Base-by-base conservation (phyloP, 2,113 vertebrate genomes). In the Ptyas mucosa region DNA sequence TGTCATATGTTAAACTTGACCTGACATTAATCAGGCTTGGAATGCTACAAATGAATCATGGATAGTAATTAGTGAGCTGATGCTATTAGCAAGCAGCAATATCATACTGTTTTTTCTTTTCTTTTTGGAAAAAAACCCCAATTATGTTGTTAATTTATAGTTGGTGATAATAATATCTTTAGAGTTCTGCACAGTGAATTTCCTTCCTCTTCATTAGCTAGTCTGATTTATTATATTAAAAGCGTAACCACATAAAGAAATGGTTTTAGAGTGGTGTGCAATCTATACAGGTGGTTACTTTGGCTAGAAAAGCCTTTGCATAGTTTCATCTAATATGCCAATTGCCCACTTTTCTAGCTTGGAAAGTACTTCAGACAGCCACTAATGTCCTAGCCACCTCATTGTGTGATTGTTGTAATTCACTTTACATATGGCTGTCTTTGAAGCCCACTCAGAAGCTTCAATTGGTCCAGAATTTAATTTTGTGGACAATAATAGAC, bases 1-100 rank as follows among this genome's bases (percentile, higher is more conserved):
- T 96, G 95, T 96, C 95, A 94, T 96, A 96, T 97, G 95, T 96
- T 97, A 96, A 96, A 96, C 96, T 96, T 97, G 96, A 97, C 97
- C 96, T 97, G 97, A 96, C 96, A 97, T 97, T 97, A 97, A 97
- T 97, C 96, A 97, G 96, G 94, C 96, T 97, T 97, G 95, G 95
- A 97, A 97, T 94, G 95, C 96, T 97, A 95, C 96, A 97, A 96
- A 96, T 96, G 96, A 97, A 97, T 97, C 96, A 97, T 95, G 94
- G 95, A 94, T 95, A 96, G 96, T 96, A 97, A 97, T 97, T 96
- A 97, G 95, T 97, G 95, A 96, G 95, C 95, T 97, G 95, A 97
- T 96, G 94, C 93, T 93, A 96, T 96, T 97, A 96, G 94, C 94
- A 96, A 96, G 92, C 95, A 96, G 94, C 93, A 93, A 90, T 93